phyloP scores from a whole-genome alignment of 2,888 invertebrate species.

The Shargacucullia verbasci region DNA sequence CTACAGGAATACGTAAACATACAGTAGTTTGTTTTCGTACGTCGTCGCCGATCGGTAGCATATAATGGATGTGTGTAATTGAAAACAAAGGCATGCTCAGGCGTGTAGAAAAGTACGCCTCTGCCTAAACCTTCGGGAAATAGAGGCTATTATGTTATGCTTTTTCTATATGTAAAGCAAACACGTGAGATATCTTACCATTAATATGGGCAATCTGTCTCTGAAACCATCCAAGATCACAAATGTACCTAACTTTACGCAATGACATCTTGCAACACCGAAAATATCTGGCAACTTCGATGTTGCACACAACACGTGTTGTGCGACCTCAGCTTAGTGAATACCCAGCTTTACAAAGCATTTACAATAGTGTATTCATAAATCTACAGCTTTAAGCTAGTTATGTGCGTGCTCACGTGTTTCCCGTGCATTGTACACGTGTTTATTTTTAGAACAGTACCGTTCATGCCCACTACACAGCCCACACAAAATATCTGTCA shows the following conservation, averaged over 20 bases:
- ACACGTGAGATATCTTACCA: too few relatives aligned
- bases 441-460: slow-evolving; percentile 33
- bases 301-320: background rate
- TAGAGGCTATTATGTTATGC: too few relatives aligned
- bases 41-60: slow-evolving; percentile 11
- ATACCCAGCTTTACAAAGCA: slow-evolving; percentile 9
- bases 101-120: too few relatives aligned
- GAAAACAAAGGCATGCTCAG: slow-evolving; percentile 41
- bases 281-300: background rate
- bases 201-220: too few relatives aligned
- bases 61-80: slow-evolving; percentile 51
- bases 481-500: slow-evolving; percentile 19
- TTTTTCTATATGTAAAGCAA: too few relatives aligned
- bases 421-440: slow-evolving; percentile 6
- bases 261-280: background rate
- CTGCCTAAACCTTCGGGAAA: too few relatives aligned
- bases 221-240: too few relatives aligned
- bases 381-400: slow-evolving; percentile 20
- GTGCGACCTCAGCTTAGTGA: background rate
- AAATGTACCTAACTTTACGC: too few relatives aligned
- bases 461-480: background rate
- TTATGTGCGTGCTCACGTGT: slow-evolving; percentile 21
- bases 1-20: slow-evolving; percentile 12
- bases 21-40: slow-evolving; percentile 27
- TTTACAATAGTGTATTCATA: slow-evolving; percentile 17